Percentiles rank a stretch among this genome's conserved stretches.
Conservation (phyloP, 2,797 vertebrate species). For the Tangara arthus region DNA sequence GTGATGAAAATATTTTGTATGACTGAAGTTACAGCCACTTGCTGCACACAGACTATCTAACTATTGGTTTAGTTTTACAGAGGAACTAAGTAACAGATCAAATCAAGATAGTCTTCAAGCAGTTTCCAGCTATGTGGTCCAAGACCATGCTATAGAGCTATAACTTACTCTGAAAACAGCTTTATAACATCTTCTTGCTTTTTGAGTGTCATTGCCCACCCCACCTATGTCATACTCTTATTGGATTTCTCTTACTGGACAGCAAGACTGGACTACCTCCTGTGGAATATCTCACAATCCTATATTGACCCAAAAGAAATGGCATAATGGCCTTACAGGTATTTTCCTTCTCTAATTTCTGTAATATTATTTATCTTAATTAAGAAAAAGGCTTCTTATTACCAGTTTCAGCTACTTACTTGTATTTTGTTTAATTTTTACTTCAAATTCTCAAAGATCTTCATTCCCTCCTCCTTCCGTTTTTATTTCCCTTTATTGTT, state of each 20-base stretch:
- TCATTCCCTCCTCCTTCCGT: background rate
- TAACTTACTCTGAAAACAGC: background rate
- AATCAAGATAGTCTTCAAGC: background rate
- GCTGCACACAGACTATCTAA: background rate
- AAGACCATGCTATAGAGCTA: background rate
- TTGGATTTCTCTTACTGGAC: background rate
- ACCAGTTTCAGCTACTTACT: background rate
- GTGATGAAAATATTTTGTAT: conserved; percentile 7
- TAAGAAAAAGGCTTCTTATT: background rate
- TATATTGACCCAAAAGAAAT: background rate
- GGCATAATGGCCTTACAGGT: background rate
- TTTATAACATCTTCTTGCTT: background rate
- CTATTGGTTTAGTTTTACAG: conserved; percentile 21
- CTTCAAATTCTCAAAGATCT: conserved; percentile 15
- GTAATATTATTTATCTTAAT: background rate
- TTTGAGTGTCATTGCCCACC: background rate
- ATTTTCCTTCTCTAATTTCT: background rate
- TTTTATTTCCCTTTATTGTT: conserved; percentile 66
- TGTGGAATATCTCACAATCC: background rate
- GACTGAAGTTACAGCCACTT: background rate
- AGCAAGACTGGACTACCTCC: background rate
- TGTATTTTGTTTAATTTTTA: conserved; percentile 13
- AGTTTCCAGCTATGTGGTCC: conserved; percentile 16
- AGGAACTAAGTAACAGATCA: conserved; percentile 28
- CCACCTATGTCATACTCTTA: background rate